Evolutionary conservation across 1,140 invertebrate genomes (phyloP).

Genomic region (Oryzaephilus surinamensis): DNA sequence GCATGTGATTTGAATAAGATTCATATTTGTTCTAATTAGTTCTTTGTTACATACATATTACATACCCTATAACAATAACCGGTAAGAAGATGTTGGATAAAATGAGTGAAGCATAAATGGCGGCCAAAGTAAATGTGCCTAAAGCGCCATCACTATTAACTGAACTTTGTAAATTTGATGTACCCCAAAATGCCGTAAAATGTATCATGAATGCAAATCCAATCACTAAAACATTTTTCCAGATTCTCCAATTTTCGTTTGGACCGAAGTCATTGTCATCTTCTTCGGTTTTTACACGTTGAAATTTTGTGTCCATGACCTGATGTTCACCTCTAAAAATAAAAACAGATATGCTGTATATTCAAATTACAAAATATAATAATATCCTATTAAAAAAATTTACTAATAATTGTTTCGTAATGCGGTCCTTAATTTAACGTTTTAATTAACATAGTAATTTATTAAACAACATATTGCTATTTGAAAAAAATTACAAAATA

Average conservation of each 20-base stretch:
- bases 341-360: too few species aligned
- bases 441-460: too few species aligned
- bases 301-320: slow-evolving; percentile 26
- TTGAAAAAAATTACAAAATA: too few species aligned
- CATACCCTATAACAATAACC: slow-evolving; percentile 59
- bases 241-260: slow-evolving; percentile 53
- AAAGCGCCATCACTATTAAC: slow-evolving; percentile 56
- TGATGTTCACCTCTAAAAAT: slow-evolving; percentile 7
- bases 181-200: slow-evolving; percentile 74
- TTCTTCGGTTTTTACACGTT: slow-evolving; percentile 25
- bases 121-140: slow-evolving; percentile 58
- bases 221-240: slow-evolving; percentile 61
- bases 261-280: slow-evolving; percentile 19
- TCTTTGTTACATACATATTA: too few species aligned
- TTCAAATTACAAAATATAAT: too few species aligned
- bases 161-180: slow-evolving; percentile 68
- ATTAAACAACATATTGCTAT: too few species aligned
- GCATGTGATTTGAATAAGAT: too few species aligned
- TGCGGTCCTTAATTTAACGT: too few species aligned
- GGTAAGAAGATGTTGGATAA: slow-evolving; percentile 74
- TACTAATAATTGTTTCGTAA: too few species aligned
- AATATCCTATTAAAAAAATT: too few species aligned
- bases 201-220: slow-evolving; percentile 70
- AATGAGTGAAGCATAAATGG: slow-evolving; percentile 71
- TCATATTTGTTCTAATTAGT: too few species aligned